Base-by-base conservation (phyloP, 2,113 vertebrate genomes). In the Protobothrops flavoviridis region DNA sequence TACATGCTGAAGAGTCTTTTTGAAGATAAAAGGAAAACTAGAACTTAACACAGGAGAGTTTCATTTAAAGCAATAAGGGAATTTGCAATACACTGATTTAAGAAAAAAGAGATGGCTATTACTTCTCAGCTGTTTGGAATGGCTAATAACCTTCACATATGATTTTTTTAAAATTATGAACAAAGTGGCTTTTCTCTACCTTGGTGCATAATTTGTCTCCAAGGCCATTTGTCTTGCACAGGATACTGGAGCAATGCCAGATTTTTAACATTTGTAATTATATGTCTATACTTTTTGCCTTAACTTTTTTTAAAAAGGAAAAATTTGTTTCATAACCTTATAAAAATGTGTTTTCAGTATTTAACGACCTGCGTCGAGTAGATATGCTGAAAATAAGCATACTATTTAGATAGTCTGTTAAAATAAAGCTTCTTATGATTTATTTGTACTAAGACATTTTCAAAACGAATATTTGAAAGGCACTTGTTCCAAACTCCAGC, bases 1-100 rank as follows among this genome's bases (percentile, higher is more conserved):
- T 99, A 99, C 95, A 97, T 99, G 94, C 96, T 99, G 88, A 99
- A 98, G 96, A 99, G 98, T 91, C 98, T 99, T 74, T 99, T 99
- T 96, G 98, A 99, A 85, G 99, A 99, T 95, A 99, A 98, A 94
- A 98, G 98, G 96, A 99, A 98, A 98, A 98, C 97, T n/a, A 98
- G 98, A 97, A 99, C 99, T 95, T 99, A 98, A 98, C 96, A 61
- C 45, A 89, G 12, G 45, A n/a, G 55, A 24, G 55, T 95, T n/a
- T 23, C 26, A 94, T 88, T 81, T 12, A 7, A 92, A 95, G 94
- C 43, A 90, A 8, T 93, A 93, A 74, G 20, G 89, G 23, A 55
- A 91, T 89, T 96, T 94, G 92, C 93, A 97, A 95, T 94, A 95
- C 95, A 93, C 88, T 95, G 55, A 57, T 89, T 89, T 69, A 0